Evolutionary conservation across 2,888 invertebrate genomes (phyloP).

Genomic region (Sinelater perroti): DNA sequence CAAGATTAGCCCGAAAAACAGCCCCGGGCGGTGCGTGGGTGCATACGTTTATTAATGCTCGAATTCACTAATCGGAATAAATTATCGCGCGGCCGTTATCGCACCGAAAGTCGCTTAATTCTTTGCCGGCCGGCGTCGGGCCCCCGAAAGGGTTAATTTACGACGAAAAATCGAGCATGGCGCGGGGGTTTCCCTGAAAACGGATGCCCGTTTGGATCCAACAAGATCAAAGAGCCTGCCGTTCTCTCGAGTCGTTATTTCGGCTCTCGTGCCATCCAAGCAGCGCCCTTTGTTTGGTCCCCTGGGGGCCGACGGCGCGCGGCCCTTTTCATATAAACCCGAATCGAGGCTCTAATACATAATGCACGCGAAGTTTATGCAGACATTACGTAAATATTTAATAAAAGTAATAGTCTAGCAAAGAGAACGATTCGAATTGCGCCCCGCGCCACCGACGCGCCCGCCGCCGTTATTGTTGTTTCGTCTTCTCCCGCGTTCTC

Average conservation of each 20-base stretch:
- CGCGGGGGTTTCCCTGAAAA: too few relatives aligned
- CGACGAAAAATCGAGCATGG: too few relatives aligned
- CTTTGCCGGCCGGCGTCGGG: too few relatives aligned
- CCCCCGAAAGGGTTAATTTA: too few relatives aligned
- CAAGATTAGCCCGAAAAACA: constrained; percentile 1
- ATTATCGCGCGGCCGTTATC: constrained; percentile 28
- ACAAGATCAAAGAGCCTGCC: constrained; percentile 44
- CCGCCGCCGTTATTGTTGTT: constrained; percentile 5
- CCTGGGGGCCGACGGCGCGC: constrained; percentile 35
- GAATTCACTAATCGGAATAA: constrained; percentile 28
- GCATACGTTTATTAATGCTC: constrained; percentile 21
- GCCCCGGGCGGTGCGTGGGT: constrained; percentile 3
- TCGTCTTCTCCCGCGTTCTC: neutral
- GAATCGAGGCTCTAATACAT: constrained; percentile 26
- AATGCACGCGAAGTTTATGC: constrained; percentile 30
- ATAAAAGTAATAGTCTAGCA: constrained; percentile 26
- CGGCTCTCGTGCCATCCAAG: constrained; percentile 41
- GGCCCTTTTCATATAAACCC: constrained; percentile 35
- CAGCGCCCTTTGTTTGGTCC: constrained; percentile 37
- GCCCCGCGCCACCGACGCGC: neutral
- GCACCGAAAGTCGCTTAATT: constrained; percentile 13
- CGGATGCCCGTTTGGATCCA: constrained; percentile 22
- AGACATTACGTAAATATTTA: constrained; percentile 27
- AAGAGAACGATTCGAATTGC: constrained; percentile 22
- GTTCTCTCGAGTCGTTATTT: constrained; percentile 37